Base-by-base conservation (phyloP, 2,113 vertebrate genomes). In the Chelonoidis abingdonii region DNA sequence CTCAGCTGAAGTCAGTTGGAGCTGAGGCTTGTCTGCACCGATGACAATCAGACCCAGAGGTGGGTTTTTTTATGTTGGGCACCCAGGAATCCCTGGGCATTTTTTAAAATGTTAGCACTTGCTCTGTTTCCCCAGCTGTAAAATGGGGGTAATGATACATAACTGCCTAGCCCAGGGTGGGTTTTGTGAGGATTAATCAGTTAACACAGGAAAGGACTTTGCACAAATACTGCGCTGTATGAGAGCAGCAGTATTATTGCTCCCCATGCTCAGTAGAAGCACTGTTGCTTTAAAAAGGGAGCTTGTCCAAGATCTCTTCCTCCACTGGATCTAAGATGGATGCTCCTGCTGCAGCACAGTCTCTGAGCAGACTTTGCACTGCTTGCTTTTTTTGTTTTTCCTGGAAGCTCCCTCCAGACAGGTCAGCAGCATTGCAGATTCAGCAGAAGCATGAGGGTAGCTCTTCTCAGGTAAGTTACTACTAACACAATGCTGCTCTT, bases 331-430 rank as follows among this genome's bases (percentile, higher is more conserved):
- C 93, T 96, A 96, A 97, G 97, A 96, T 92, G 96, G 95, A 97
- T 94, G 95, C 92, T 90, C 96, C 97, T 96, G 97, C 95, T 96
- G 97, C 97, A 97, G 97, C 94, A 50, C 89, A 98, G 96, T 87
- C 97, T 95, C 84, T 94, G 44, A 98, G 88, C 98, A 98, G 98
- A 92, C 98, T 98, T 95, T 98, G 92, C 94, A 97, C 97, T 97
- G 97, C 96, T 93, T 98, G 98, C 95, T 98, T 95, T 97, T 97
- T 98, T 92, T 98, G 98, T 97, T 98, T 98, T 93, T 93, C 83
- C 93, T 98, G 98, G 98, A 98, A 98, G 92, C 98, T 97, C 89
- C 89, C 95, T 97, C 97, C 94, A 96, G 97, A 97, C 94, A 98
- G 98, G 93, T 96, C 97, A 91, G 93, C 96, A 95, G 89, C 97